Percentiles rank a stretch among this genome's conserved stretches.
Conservation (phyloP, 2,888 invertebrate genomes). For the Seira musarum region DNA sequence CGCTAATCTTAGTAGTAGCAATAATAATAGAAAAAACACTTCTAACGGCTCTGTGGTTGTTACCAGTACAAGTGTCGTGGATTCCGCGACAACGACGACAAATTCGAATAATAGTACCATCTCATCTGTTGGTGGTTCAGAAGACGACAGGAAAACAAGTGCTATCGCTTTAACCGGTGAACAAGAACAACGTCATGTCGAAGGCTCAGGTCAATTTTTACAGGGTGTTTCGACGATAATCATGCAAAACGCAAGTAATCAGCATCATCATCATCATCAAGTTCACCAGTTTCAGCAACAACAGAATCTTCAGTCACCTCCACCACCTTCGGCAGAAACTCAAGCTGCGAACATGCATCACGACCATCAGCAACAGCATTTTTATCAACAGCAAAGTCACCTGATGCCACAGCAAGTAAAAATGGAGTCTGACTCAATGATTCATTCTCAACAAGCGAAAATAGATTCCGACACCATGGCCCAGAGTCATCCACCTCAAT, state of each 20-base stretch:
- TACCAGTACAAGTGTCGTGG: constrained; percentile 32
- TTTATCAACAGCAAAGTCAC: constrained; percentile 55
- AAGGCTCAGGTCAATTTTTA: constrained; percentile 56
- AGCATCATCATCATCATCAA: constrained; percentile 35
- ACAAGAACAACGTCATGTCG: constrained; percentile 32
- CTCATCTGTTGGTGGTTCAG: constrained; percentile 14
- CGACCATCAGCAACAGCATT: constrained; percentile 52
- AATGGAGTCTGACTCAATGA: constrained; percentile 55
- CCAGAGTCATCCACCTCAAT: constrained; percentile 39
- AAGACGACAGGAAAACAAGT: constrained; percentile 23
- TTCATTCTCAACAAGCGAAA: constrained; percentile 44
- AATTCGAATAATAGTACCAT: background rate
- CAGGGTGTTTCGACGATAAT: constrained; percentile 63
- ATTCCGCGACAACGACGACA: constrained; percentile 3
- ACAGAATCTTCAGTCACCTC: constrained; percentile 45
- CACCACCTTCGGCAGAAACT: constrained; percentile 40
- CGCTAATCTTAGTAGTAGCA: constrained; percentile 22
- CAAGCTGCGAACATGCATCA: constrained; percentile 35
- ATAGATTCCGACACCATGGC: constrained; percentile 52
- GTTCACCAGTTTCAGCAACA: constrained; percentile 34
- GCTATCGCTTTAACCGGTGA: constrained; percentile 15
- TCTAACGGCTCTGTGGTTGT: constrained; percentile 32
- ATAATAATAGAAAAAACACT: constrained; percentile 22
- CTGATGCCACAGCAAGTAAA: constrained; percentile 31
- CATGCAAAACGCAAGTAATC: constrained; percentile 62